Evolutionary conservation across 2,888 invertebrate genomes (phyloP), one percentile per base, ranked within the genome.

Genomic region (Epistrophella euchroma): DNA sequence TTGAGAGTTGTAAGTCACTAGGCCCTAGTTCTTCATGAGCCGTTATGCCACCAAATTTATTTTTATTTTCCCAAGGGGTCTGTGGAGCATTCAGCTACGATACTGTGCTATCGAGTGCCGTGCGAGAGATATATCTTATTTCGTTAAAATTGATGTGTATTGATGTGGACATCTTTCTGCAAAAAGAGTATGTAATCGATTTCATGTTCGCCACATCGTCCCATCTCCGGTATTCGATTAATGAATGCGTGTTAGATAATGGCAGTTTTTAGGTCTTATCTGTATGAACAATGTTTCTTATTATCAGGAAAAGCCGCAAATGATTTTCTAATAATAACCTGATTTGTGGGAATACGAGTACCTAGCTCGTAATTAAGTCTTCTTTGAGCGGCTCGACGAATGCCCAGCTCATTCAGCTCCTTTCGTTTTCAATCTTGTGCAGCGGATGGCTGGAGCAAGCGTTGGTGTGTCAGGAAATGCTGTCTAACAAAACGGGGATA

Each of bases 401-500:
- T 94, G 4, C 97, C 97, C 6, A 95, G 87, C 0, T 96, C 96
- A 88, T 96, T 93, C 0, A 94, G 92, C 89, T 97, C 97, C n/a
- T 94, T 89, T 96, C 95, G 50, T 96, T 95, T 2, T 94, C 93
- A 22, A 96, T 95, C 89, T 96, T 95, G 88, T 95, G 95, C 74
- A 99, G 92, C 0, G 99, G 99, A 93, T 99, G 99, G 92, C 98
- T 98, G 91, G 99, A 99, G 93, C 99, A 99, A 0, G 99, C 97
- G 91, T 99, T 99, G 19, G 99, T 98, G 95, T 95, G 88, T 96
- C 95, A 52, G 97, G 96, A 93, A 96, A 97, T 80, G 97, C 97
- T 80, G 97, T 94, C 96, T 97, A 68, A 40, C 78, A 87, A 72
- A 60, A 56, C 7, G 17, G 60, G 25, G 25, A 17, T 71, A 35